Evolutionary conservation across 2,797 vertebrate genomes (phyloP).

Genomic region (Karalla daura): DNA sequence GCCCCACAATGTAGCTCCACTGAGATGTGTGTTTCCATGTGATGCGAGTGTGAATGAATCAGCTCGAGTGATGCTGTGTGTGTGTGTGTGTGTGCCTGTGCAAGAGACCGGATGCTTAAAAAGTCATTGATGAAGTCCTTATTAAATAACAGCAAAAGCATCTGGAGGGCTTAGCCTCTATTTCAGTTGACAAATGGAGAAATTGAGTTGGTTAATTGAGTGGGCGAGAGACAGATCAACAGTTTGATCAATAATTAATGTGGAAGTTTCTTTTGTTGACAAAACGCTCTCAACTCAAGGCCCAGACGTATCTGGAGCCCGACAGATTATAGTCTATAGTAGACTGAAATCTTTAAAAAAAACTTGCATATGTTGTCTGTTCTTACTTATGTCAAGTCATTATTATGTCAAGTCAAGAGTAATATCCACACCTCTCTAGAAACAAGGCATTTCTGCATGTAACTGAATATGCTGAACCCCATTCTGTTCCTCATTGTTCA

Average conservation of each 20-base stretch:
- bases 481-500: no score
- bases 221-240: background rate
- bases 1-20: conserved; percentile 26
- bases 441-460: no score
- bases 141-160: background rate
- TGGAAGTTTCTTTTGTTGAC: background rate
- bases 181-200: background rate
- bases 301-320: no score
- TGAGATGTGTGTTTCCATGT: conserved; percentile 22
- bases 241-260: background rate
- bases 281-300: background rate
- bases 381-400: no score
- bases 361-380: no score
- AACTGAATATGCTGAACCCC: no score
- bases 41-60: conserved; percentile 35
- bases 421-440: no score
- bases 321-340: no score
- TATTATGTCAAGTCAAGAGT: no score
- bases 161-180: background rate
- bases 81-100: conserved; percentile 1
- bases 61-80: background rate
- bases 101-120: background rate
- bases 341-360: no score
- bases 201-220: background rate
- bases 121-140: background rate